Base-by-base conservation (phyloP, 2,113 vertebrate species). In the Spheniscus mendiculus region DNA sequence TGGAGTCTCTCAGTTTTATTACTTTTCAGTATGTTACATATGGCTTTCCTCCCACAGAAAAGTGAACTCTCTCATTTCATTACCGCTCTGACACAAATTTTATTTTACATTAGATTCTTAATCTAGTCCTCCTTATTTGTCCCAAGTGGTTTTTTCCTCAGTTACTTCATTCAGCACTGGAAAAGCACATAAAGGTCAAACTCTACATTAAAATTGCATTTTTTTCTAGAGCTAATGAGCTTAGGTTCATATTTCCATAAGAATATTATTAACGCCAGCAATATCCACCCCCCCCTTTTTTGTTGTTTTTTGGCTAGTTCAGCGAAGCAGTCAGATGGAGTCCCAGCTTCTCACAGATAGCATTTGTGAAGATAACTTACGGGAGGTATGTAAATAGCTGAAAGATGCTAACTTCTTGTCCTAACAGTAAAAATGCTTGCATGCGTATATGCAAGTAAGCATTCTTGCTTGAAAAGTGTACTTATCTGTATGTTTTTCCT, bases 321-420 rank as follows among this genome's bases (percentile, higher is more conserved):
- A 98, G n/a, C 98, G 97, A 85, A 98, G 96, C 94, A 99, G 98
- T 93, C 97, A 99, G 69, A 97, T 98, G 95, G 99, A 99, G 81
- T 99, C 98, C 47, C 98, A 99, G 36, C 98, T 99, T 65, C 98
- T 99, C 45, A 98, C 92, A 18, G 97, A 98, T 20, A 92, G 91
- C 78, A 96, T 98, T 84, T 98, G 98, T 73, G 97, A 98, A 93
- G 97, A 97, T 70, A 99, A 97, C 50, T 95, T 98, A 21, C 98
- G 97, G 71, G 98, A 98, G 98, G 99, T 99, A 98, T 49, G 96
- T 93, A 66, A 89, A 9, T 30, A 80, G 26, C 81, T 79, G 61
- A 70, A 61, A 52, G 20, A 19, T 36, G 47, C 25, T 21, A 55
- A 11, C 4, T 53, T 89, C 19, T 50, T 30, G 61, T 89, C 88